Percentiles rank a stretch among this genome's conserved stretches.
Conservation (phyloP, 2,888 invertebrate species). For the Dendrolimus pini region DNA sequence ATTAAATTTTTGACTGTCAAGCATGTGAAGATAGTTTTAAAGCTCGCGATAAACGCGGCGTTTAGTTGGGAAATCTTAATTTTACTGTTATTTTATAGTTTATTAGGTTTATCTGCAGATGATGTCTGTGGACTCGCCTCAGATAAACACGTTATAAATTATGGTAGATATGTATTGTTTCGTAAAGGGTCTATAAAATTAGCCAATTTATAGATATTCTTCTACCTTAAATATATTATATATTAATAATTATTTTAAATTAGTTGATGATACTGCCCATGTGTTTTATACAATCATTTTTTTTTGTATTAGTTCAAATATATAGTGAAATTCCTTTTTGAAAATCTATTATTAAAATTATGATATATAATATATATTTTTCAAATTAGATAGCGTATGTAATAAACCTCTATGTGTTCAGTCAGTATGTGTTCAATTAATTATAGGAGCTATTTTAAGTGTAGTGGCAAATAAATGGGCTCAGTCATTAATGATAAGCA, state of each 20-base stretch:
- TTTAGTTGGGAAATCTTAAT: conserved; percentile 6
- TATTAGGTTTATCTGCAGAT: conserved; percentile 1
- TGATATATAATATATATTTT: conserved; percentile 18
- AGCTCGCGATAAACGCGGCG: background rate
- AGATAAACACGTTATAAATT: background rate
- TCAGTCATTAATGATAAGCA: no score
- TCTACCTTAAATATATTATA: conserved; percentile 22
- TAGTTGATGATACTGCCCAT: conserved; percentile 31
- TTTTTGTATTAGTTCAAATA: conserved; percentile 61
- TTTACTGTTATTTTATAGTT: conserved; percentile 7
- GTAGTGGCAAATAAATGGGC: conserved; percentile 8
- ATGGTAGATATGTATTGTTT: conserved; percentile 17
- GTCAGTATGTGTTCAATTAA: conserved; percentile 60
- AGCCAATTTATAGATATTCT: conserved; percentile 49
- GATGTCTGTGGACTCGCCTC: background rate
- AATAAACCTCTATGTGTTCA: conserved; percentile 48
- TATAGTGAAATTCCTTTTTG: conserved; percentile 55
- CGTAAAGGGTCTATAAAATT: conserved; percentile 24
- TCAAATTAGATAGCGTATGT: conserved; percentile 17
- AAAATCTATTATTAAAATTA: conserved; percentile 34
- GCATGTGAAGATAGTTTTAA: background rate
- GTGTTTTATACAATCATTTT: conserved; percentile 37
- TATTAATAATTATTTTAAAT: conserved; percentile 35
- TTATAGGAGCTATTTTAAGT: conserved; percentile 32
- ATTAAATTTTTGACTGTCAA: conserved; percentile 3